Evolutionary conservation across 64 coral and sea anemone genomes (phyloP), one percentile per base, ranked within the genome.

Genomic region (Montipora sp.): DNA sequence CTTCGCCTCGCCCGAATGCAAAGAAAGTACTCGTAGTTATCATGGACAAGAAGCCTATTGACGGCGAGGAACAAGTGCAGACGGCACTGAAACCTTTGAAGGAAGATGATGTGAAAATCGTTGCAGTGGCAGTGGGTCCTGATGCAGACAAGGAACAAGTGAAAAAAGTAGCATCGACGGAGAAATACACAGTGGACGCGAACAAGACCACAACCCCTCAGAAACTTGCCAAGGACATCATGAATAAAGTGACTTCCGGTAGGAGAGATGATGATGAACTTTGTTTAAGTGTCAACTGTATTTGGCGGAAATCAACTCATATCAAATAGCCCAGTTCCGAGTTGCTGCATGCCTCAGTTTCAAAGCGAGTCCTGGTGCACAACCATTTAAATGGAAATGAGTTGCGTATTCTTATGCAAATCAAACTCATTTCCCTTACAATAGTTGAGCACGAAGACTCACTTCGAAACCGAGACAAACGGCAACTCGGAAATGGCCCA

Each of bases 21-120:
- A 93, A 96, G 57, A 96, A 91, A 90, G 76, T 96, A 2, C 78
- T 96, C 1, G 68, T 96, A 21, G 81, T 96, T 3, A 93, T 96
- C 20, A 86, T 92, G 6, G 92, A 93, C 90, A 93, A 81, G 36
- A 93, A 93, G 46, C 80, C 95, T 0, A 73, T 20, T 77, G 82
- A 93, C 27, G 75, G 67, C 1, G 60, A 75, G 11, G 87, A 90
- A 5, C 87, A 96, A 5, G 65, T 93, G 13, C 67, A 87, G 23
- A 51, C 2, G 15, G 91, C 59, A 5, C 5, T 70, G 23, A 90
- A 90, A 57, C 74, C 75, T 44, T 67, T 90, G 65, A 83, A 87
- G 70, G 83, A 87, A n/a, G 51, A 82, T 59, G 65, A 90, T 11
- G 79, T 80, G 16, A 87, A 83, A 69, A 75, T 96, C 2, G 79